These are phyloP conservation scores for Oncopodura yosiiana DNA, from an alignment of 1,140 invertebrate genomes.

Conservation along the genomic window DNA sequence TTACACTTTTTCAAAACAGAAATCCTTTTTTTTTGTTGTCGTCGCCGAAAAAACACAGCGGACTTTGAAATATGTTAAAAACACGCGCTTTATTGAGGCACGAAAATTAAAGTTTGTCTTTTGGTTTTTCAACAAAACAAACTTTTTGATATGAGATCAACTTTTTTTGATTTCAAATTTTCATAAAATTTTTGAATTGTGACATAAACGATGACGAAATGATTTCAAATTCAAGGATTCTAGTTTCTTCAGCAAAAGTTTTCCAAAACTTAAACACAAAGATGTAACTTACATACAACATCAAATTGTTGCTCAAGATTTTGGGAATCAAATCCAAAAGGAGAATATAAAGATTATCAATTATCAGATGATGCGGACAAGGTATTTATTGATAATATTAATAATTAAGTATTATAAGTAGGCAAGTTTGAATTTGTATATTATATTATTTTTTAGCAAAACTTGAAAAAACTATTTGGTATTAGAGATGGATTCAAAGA, in stretches of 20 bases:
- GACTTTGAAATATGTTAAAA: too few relatives aligned
- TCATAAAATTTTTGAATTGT: neutral
- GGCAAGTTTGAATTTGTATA: neutral
- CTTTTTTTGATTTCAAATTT: neutral
- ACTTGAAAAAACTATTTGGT: conserved; percentile 20
- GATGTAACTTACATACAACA: neutral
- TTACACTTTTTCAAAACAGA: too few relatives aligned
- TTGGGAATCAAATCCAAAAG: conserved; percentile 53
- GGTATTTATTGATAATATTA: neutral
- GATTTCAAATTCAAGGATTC: neutral
- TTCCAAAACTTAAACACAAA: too few relatives aligned
- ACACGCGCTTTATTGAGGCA: too few relatives aligned
- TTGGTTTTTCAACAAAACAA: neutral
- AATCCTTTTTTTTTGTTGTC: too few relatives aligned
- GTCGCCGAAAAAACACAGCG: too few relatives aligned
- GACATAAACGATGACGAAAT: neutral
- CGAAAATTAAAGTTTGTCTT: too few relatives aligned
- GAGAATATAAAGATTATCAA: conserved; percentile 45
- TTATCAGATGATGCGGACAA: conserved; percentile 1
- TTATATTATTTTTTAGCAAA: conserved; percentile 12
- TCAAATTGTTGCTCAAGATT: conserved; percentile 39
- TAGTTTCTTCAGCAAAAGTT: neutral
- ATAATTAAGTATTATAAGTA: conserved; percentile 42
- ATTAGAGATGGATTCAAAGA: conserved; percentile 49
- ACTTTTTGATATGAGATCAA: too few relatives aligned